A percentile compares a stretch with the other conserved stretches of the same genome.
phyloP scores from a whole-genome alignment of 1,140 invertebrate genomes.

The Drosophila miranda region DNA sequence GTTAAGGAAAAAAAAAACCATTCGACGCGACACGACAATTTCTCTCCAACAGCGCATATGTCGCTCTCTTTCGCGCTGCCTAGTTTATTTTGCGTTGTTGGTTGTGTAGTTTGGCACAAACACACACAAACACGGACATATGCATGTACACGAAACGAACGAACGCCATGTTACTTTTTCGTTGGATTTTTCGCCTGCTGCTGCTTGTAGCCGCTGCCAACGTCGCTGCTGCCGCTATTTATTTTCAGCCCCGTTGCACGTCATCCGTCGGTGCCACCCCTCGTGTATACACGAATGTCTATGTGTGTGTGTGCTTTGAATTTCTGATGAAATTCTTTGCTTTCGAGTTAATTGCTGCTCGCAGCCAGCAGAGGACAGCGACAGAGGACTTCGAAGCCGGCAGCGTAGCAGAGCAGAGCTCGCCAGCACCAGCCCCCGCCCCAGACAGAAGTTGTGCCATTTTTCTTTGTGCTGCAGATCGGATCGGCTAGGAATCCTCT shows the following conservation, averaged over 20 bases:
- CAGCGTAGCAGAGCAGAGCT: background rate
- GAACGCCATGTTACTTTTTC: constrained; percentile 71
- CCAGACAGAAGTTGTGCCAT: constrained; percentile 62
- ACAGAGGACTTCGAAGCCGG: constrained; percentile 9
- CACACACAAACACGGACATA: constrained; percentile 15
- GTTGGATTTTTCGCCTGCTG: constrained; percentile 62
- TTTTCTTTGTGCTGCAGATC: constrained; percentile 71
- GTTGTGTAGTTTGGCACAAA: constrained; percentile 50
- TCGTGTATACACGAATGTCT: constrained; percentile 8
- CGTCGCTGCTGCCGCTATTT: constrained; percentile 56
- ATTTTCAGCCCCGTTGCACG: constrained; percentile 66
- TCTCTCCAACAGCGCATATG: constrained; percentile 46
- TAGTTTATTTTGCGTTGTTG: constrained; percentile 60
- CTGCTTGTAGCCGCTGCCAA: constrained; percentile 45
- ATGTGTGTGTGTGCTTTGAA: constrained; percentile 69
- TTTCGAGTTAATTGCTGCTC: constrained; percentile 78
- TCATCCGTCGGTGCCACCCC: constrained; percentile 47
- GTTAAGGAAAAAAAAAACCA: constrained; percentile 58
- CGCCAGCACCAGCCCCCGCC: constrained; percentile 4
- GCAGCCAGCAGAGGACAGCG: constrained; percentile 14
- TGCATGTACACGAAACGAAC: constrained; percentile 14
- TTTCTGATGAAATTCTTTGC: constrained; percentile 81
- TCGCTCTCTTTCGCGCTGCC: constrained; percentile 31
- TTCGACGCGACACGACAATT: constrained; percentile 77
- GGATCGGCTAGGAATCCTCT: background rate